These are phyloP conservation scores for Scylla paramamosain DNA, from an alignment of 1,140 invertebrate species.

Conservation along the genomic window DNA sequence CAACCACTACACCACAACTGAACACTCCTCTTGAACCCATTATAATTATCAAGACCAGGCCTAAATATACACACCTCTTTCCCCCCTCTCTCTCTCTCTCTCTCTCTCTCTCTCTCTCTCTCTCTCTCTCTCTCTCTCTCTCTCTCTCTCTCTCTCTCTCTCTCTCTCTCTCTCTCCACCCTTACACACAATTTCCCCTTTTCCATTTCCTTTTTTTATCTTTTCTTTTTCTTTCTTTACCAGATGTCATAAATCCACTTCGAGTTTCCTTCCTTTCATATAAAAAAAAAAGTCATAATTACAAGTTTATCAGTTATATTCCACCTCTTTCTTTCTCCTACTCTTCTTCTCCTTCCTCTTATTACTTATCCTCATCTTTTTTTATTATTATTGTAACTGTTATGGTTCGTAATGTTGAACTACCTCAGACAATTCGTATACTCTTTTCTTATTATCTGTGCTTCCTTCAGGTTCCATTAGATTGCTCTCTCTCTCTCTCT, in stretches of 20 bases:
- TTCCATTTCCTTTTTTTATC: background rate
- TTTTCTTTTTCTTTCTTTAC: background rate
- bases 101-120: background rate
- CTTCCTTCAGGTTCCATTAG: no score
- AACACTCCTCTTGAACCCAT: constrained; percentile 51
- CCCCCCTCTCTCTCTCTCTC: background rate
- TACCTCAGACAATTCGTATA: no score
- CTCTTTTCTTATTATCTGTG: no score
- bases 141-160: background rate
- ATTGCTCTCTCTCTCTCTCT: background rate
- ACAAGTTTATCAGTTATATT: no score
- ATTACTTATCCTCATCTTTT: no score
- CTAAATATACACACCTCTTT: constrained; percentile 31
- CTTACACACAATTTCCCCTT: background rate
- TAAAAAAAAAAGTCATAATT: no score
- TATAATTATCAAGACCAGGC: constrained; percentile 39
- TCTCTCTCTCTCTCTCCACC: background rate
- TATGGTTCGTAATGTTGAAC: no score
- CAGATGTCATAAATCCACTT: no score
- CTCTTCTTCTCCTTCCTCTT: background rate
- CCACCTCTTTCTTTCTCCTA: no score
- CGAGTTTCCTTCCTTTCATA: no score
- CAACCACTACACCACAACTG: constrained; percentile 21
- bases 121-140: background rate
- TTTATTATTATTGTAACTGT: no score